Evolutionary conservation across 2,888 invertebrate species (phyloP).

Genomic region (Sinelater perroti): DNA sequence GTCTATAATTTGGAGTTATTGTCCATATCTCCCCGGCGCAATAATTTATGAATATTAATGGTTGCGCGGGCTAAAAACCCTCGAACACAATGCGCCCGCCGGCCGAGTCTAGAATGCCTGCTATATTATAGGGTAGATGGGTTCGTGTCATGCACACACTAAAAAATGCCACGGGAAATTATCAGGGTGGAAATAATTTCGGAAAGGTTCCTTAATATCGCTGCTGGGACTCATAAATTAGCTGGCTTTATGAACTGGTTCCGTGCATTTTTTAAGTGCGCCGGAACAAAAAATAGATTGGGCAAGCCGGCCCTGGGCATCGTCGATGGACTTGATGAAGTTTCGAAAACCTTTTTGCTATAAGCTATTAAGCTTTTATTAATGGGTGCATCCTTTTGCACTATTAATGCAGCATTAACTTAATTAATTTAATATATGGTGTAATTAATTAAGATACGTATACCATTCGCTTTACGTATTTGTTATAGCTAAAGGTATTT

Average conservation of each 20-base stretch:
- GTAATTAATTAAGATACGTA: too few species aligned
- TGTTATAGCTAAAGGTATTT: too few species aligned
- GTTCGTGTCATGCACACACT: constrained; percentile 40
- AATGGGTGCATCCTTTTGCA: too few species aligned
- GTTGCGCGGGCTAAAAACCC: constrained; percentile 41
- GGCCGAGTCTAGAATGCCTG: constrained; percentile 38
- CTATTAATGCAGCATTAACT: too few species aligned
- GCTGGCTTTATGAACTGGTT: constrained; percentile 28
- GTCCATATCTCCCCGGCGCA: constrained; percentile 54
- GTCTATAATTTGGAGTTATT: constrained; percentile 57
- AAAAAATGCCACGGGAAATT: constrained; percentile 39
- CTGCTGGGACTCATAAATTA: constrained; percentile 38
- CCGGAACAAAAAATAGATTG: constrained; percentile 31
- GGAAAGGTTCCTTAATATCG: constrained; percentile 38
- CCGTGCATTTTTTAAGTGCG: constrained; percentile 19
- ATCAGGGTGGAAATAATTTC: constrained; percentile 39
- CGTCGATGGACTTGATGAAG: too few species aligned
- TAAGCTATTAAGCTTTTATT: too few species aligned
- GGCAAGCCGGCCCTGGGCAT: too few species aligned
- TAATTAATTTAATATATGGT: too few species aligned
- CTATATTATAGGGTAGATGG: constrained; percentile 41
- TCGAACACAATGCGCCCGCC: constrained; percentile 37
- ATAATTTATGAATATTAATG: constrained; percentile 56
- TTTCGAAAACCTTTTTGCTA: too few species aligned
- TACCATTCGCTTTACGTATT: too few species aligned